Evolutionary conservation across 2,888 invertebrate species (phyloP).

Genomic region (Conomelus anceps): DNA sequence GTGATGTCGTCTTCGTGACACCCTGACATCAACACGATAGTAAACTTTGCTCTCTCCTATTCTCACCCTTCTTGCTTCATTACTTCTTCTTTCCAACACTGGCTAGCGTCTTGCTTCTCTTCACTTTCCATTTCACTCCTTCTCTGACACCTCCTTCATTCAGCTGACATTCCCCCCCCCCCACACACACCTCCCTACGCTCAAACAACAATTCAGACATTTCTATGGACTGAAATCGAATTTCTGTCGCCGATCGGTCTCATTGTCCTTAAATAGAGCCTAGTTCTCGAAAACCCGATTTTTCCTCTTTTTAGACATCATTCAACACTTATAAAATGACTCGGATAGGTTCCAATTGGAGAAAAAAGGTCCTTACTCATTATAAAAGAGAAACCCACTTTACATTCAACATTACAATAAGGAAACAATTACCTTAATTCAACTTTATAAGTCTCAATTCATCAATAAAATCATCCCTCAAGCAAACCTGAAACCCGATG

Average conservation of each 20-base stretch:
- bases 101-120: conserved; percentile 6
- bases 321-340: background rate
- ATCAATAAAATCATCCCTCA: too few species aligned
- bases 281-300: background rate
- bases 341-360: background rate
- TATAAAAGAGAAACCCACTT: too few species aligned
- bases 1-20: background rate
- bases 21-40: background rate
- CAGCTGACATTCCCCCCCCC: background rate
- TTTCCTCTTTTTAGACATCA: background rate
- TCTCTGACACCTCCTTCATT: conserved; percentile 11
- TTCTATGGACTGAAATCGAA: background rate
- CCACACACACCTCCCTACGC: background rate
- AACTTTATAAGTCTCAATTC: too few species aligned
- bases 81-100: background rate
- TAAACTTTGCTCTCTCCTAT: background rate
- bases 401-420: too few species aligned
- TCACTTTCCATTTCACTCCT: conserved; percentile 16
- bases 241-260: background rate
- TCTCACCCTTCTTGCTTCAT: conserved; percentile 4
- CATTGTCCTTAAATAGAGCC: background rate
- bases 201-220: background rate
- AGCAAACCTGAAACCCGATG: too few species aligned
- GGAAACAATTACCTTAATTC: too few species aligned
- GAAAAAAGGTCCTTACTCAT: background rate